phyloP scores from a whole-genome alignment of 2,797 vertebrate species.

The Acipenser transmontanus region DNA sequence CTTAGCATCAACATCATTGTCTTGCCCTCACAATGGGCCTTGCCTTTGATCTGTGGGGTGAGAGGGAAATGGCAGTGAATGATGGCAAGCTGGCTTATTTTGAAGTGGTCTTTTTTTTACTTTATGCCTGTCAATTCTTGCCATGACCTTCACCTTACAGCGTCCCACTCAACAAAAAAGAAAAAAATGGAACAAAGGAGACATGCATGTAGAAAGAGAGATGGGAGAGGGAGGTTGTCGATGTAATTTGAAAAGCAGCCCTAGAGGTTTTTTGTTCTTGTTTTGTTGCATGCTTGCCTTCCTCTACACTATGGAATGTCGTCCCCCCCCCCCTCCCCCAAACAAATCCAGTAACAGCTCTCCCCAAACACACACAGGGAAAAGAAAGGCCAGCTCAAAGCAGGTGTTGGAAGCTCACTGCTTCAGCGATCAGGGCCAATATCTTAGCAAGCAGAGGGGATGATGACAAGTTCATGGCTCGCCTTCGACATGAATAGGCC shows the following conservation, averaged over 20 bases:
- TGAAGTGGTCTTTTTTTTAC: conserved; percentile 13
- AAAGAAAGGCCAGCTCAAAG: conserved; percentile 4
- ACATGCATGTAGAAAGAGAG: conserved; percentile 27
- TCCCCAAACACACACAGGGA: neutral
- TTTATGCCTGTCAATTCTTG: conserved; percentile 25
- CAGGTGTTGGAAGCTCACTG: neutral
- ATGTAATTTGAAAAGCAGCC: conserved; percentile 44
- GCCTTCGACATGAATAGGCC: neutral
- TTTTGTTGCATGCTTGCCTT: neutral
- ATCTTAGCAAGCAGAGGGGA: neutral
- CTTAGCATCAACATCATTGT: conserved; percentile 50
- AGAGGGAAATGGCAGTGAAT: conserved; percentile 29
- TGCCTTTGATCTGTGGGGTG: conserved; percentile 53
- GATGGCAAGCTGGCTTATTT: conserved; percentile 3
- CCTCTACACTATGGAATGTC: neutral
- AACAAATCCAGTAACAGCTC: neutral
- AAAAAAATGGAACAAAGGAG: neutral
- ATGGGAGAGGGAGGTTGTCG: conserved; percentile 13
- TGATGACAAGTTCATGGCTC: conserved; percentile 34
- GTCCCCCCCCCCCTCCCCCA: conserved; percentile 24
- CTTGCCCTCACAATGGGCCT: conserved; percentile 50
- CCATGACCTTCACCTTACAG: conserved; percentile 40
- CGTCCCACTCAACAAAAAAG: conserved; percentile 14
- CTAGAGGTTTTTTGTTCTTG: neutral
- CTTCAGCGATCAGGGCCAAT: conserved; percentile 17